phyloP scores from a whole-genome alignment of 2,797 vertebrate genomes.

The Rhadinocentrus ornatus region DNA sequence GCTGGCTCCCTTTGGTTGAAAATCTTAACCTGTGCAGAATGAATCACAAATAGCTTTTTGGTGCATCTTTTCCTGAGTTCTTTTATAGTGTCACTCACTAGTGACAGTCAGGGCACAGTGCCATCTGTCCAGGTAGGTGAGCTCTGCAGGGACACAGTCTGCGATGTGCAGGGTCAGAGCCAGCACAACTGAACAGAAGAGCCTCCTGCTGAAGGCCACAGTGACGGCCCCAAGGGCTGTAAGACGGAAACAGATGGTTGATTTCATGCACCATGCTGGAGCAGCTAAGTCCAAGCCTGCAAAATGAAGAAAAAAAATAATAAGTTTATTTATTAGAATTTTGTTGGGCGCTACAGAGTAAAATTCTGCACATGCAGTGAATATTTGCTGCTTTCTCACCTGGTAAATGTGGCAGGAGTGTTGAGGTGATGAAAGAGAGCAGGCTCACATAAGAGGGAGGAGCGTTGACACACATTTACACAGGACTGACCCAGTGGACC shows the following conservation, averaged over 20 bases:
- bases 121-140: slow-evolving; percentile 67
- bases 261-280: slow-evolving; percentile 59
- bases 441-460: slow-evolving; percentile 76
- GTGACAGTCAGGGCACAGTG: slow-evolving; percentile 61
- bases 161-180: slow-evolving; percentile 69
- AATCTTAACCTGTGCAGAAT: slow-evolving; percentile 12
- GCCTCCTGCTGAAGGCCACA: slow-evolving; percentile 77
- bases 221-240: slow-evolving; percentile 77
- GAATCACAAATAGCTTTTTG: slow-evolving; percentile 38
- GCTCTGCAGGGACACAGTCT: slow-evolving; percentile 80
- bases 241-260: slow-evolving; percentile 79
- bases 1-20: slow-evolving; percentile 30
- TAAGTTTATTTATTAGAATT: neutral
- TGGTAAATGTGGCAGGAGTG: slow-evolving; percentile 65
- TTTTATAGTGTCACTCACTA: slow-evolving; percentile 25
- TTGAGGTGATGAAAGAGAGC: slow-evolving; percentile 79
- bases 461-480: slow-evolving; percentile 63
- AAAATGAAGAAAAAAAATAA: slow-evolving; percentile 20
- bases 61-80: slow-evolving; percentile 24
- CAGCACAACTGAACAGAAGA: slow-evolving; percentile 81
- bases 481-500: slow-evolving; percentile 78
- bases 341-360: neutral
- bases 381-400: slow-evolving; percentile 55
- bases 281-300: slow-evolving; percentile 74
- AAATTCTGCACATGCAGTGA: neutral